Percentiles rank a stretch among this genome's conserved stretches.
Conservation (phyloP, 2,888 invertebrate species). For the Dione juno region DNA sequence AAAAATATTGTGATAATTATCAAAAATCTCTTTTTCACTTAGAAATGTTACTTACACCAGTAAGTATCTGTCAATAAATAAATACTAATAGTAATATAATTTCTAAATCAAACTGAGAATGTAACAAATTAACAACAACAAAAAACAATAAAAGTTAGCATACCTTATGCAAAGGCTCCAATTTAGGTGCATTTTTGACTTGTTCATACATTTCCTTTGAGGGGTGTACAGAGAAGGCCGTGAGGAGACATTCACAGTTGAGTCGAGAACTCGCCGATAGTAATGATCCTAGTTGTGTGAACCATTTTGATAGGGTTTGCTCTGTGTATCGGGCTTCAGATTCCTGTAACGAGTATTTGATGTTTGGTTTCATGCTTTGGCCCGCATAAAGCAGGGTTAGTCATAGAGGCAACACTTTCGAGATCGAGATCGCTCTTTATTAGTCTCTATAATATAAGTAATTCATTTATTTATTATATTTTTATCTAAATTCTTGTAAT, state of each 20-base stretch:
- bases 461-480: too few relatives aligned
- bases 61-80: too few relatives aligned
- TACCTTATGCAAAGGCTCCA: slow-evolving; percentile 48
- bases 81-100: too few relatives aligned
- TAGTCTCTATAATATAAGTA: too few relatives aligned
- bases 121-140: too few relatives aligned
- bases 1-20: too few relatives aligned
- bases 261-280: slow-evolving; percentile 85
- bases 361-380: neutral
- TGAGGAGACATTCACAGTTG: slow-evolving; percentile 87
- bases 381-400: too few relatives aligned
- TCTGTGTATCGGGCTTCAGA: slow-evolving; percentile 82
- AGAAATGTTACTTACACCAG: neutral
- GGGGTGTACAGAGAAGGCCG: slow-evolving; percentile 90
- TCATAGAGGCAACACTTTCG: too few relatives aligned
- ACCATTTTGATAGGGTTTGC: slow-evolving; percentile 83
- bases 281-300: slow-evolving; percentile 85
- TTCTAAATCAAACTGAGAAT: too few relatives aligned
- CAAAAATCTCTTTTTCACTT: neutral
- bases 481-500: too few relatives aligned
- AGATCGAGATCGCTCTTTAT: too few relatives aligned
- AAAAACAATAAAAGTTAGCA: too few relatives aligned
- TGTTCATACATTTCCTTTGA: slow-evolving; percentile 83
- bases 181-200: slow-evolving; percentile 71
- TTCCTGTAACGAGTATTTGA: slow-evolving; percentile 60